Base-by-base conservation (phyloP, 2,888 invertebrate species). In the Oxytorus armatus region DNA sequence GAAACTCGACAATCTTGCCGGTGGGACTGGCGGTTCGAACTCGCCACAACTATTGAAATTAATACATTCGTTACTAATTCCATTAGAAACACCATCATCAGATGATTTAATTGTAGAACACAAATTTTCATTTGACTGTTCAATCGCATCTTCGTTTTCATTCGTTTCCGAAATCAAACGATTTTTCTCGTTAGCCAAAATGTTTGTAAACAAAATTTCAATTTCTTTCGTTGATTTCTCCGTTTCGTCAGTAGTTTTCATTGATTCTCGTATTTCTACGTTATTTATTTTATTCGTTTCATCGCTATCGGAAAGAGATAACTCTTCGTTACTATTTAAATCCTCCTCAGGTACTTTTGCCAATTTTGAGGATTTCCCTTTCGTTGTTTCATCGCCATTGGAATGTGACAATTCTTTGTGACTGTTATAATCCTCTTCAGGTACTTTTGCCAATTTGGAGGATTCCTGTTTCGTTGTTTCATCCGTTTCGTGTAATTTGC, bases 1-100 rank as follows among this genome's bases (percentile, higher is more conserved):
- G 53, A 85, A 81, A 79, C 85, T 86, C n/a, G 84, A 84, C 39
- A 83, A 84, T 51, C 86, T 81, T 57, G 47, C 83, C 0, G 86
- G 85, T 16, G 84, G 86, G 1, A 57, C 69, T 16, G 82, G 81
- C 18, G 77, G 79, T 39, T 16, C 66, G 3, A n/a, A 5, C 29
- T 65, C 75, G n/a, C 29, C 25, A 44, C 18, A 18, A 44, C 7
- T 42, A 29, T 8, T 14, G 7, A 42, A 42, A 8, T 7, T 8
- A 23, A 42, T 49, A 29, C 29, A 49, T 39, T 53, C 29, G 10
- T 21, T 53, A 1, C 42, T 44, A 16, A 29, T 68, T 72, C 33
- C 78, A 65, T 47, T 69, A 14, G 39, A 61, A 66, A 49, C 14
- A 11, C 57, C 63, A 42, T 69, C 75, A 14, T 11, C 14, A 8